phyloP scores from a whole-genome alignment of 2,113 vertebrate species.

The Planiliza haematocheilus region DNA sequence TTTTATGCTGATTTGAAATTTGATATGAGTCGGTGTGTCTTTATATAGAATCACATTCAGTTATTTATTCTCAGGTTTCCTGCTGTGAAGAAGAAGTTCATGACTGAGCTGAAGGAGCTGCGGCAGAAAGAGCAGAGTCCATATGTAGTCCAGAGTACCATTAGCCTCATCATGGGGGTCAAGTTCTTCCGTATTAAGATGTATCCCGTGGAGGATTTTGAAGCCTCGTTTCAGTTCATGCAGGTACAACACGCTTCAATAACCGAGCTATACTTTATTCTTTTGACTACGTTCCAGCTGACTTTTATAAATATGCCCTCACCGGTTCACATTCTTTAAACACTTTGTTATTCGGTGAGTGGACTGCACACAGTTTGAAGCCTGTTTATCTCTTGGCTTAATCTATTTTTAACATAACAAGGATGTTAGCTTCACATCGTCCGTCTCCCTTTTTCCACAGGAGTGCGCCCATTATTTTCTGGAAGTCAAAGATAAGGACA shows the following conservation, averaged over 20 bases:
- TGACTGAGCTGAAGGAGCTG: constrained; percentile 94
- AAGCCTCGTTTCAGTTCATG: constrained; percentile 99
- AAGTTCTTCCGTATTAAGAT: constrained; percentile 99
- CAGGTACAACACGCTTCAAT: constrained; percentile 84
- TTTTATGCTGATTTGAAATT: constrained; percentile 50
- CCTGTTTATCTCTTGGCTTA: constrained; percentile 1
- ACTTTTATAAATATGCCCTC: background rate
- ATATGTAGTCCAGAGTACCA: constrained; percentile 92
- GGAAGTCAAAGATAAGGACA: constrained; percentile 99
- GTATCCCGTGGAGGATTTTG: constrained; percentile 99
- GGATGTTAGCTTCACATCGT: background rate
- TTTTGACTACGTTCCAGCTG: background rate
- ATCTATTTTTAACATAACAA: background rate
- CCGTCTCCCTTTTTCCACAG: constrained; percentile 69
- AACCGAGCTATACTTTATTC: background rate
- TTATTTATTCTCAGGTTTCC: constrained; percentile 67
- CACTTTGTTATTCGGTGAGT: constrained; percentile 10
- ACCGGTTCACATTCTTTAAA: background rate
- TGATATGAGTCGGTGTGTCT: constrained; percentile 19
- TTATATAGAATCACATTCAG: constrained; percentile 41
- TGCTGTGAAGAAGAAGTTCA: constrained; percentile 95
- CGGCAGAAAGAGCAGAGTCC: constrained; percentile 96
- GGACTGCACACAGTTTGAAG: constrained; percentile 9
- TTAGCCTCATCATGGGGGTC: constrained; percentile 98
- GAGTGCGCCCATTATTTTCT: constrained; percentile 95